A percentile compares a stretch with the other conserved stretches of the same genome.
Evolutionary conservation across 2,113 vertebrate species (phyloP).

Genomic region (Carassius auratus): DNA sequence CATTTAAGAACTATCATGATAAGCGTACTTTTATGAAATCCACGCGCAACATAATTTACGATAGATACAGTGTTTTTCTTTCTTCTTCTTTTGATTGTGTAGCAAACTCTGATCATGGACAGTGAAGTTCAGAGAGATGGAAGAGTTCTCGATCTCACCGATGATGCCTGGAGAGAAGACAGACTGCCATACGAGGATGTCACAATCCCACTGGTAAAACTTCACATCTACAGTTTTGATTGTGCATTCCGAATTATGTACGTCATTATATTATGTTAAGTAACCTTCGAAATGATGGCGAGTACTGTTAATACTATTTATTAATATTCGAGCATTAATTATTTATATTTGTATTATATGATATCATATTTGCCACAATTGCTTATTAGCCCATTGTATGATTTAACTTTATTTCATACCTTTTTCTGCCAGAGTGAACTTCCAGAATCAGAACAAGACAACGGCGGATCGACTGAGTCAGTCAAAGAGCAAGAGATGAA

Average conservation of each 20-base stretch:
- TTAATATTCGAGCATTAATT: no score
- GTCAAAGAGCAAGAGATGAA: no score
- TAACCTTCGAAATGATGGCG: not conserved
- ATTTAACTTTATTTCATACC: no score
- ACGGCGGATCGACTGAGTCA: no score
- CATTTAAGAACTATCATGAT: not conserved
- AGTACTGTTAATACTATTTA: not conserved
- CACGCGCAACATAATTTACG: not conserved
- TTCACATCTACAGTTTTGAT: not conserved
- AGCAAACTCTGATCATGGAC: conserved; percentile 79
- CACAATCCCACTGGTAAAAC: conserved; percentile 88
- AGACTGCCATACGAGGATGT: conserved; percentile 95
- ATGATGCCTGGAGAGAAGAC: conserved; percentile 97
- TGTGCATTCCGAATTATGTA: not conserved
- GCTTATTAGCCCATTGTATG: no score
- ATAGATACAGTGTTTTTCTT: no score
- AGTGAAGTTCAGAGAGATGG: conserved; percentile 96
- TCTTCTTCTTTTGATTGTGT: not conserved
- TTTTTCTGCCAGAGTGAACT: no score
- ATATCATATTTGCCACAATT: no score
- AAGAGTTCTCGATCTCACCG: conserved; percentile 93
- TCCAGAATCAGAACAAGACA: no score
- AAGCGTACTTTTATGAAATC: not conserved
- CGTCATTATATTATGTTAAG: no score
- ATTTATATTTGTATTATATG: no score